These are phyloP conservation scores for Onchidella celtica DNA, from an alignment of 2,888 invertebrate species.

Conservation along the genomic window DNA sequence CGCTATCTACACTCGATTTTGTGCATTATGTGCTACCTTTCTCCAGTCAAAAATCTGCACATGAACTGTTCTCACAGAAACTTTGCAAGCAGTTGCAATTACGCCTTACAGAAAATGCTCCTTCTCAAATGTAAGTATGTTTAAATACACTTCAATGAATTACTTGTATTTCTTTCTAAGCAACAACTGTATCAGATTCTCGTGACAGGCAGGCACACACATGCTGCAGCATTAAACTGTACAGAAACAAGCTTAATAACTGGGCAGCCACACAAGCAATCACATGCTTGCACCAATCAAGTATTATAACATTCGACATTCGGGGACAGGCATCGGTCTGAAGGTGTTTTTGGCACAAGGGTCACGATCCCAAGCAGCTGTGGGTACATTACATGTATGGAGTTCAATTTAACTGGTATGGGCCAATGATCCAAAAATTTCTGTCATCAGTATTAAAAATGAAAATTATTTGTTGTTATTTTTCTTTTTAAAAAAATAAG, in stretches of 20 bases:
- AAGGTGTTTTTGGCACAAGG: conserved; percentile 40
- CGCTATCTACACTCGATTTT: too few relatives aligned
- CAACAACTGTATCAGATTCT: background rate
- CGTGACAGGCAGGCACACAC: background rate
- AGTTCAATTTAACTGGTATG: background rate
- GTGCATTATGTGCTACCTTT: too few relatives aligned
- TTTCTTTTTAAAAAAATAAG: background rate
- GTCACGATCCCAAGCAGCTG: conserved; percentile 39
- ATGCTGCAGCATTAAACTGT: background rate
- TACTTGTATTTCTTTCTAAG: too few relatives aligned
- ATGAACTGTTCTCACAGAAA: too few relatives aligned
- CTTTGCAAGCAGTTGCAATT: too few relatives aligned
- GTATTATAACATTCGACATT: background rate
- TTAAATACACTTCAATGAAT: too few relatives aligned
- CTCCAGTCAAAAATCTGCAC: too few relatives aligned
- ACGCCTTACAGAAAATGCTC: too few relatives aligned
- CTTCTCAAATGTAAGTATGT: too few relatives aligned
- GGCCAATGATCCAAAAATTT: background rate
- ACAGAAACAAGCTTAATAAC: background rate
- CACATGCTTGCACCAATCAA: background rate
- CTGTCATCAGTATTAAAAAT: background rate
- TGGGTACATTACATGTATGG: conserved; percentile 5
- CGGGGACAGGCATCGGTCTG: conserved; percentile 2
- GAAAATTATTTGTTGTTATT: background rate
- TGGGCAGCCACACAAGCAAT: background rate